These are phyloP conservation scores for Caenorhabditis afra DNA, from an alignment of 2,888 invertebrate genomes.

Conservation along the genomic window DNA sequence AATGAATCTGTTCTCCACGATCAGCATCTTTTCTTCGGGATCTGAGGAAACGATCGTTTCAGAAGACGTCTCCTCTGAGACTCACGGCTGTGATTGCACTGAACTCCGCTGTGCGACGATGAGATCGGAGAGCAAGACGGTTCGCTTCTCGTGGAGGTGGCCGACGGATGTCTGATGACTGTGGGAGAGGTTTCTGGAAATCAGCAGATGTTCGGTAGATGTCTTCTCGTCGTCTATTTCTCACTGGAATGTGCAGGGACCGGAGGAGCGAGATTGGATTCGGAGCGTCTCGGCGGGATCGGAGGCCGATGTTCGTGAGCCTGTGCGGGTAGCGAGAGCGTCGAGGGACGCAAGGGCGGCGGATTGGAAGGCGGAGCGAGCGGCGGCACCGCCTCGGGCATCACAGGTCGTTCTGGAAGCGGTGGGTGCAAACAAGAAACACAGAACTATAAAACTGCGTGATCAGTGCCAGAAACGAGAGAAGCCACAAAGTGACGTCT, in stretches of 20 bases:
- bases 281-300: constrained; percentile 36
- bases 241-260: constrained; percentile 28
- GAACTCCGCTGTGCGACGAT: constrained; percentile 17
- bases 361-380: constrained; percentile 22
- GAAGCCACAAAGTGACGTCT: constrained; percentile 40
- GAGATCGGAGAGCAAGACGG: constrained; percentile 15
- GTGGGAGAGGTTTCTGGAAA: not conserved
- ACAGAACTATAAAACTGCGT: constrained; percentile 10
- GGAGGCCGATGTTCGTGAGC: constrained; percentile 21
- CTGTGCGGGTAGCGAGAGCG: not conserved
- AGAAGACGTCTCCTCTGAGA: too few relatives aligned
- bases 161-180: constrained; percentile 19
- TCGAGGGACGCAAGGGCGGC: constrained; percentile 16
- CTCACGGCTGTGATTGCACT: constrained; percentile 29
- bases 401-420: constrained; percentile 36
- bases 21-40: constrained; percentile 40
- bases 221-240: not conserved
- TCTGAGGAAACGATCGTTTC: constrained; percentile 10
- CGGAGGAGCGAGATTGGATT: constrained; percentile 36
- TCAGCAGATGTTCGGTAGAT: not conserved
- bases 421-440: not conserved
- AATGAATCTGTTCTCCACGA: constrained; percentile 47
- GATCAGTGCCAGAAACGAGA: not conserved
- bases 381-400: constrained; percentile 36
- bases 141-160: constrained; percentile 34